phyloP scores from a whole-genome alignment of 1,140 invertebrate genomes.

The Hermatobates lingyangjiaoensis region DNA sequence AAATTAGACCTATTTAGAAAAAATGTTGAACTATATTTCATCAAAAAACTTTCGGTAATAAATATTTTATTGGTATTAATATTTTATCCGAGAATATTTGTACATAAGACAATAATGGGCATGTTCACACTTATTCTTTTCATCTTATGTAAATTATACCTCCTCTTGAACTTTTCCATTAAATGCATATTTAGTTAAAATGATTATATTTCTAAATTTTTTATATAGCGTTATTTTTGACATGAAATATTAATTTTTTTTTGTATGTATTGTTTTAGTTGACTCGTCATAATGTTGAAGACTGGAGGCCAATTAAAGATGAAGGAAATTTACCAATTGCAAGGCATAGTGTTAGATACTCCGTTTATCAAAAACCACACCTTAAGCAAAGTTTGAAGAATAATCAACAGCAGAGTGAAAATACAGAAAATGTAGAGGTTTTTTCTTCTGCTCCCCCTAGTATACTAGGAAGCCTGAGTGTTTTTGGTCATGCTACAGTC shows the following conservation, averaged over 20 bases:
- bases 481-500: conserved; percentile 24
- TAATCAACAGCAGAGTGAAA: conserved; percentile 1
- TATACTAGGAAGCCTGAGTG: conserved; percentile 27
- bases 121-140: too few species aligned
- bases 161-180: too few species aligned
- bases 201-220: too few species aligned
- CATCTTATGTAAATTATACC: too few species aligned
- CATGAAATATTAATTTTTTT: background rate
- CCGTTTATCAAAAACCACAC: conserved; percentile 2
- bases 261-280: conserved; percentile 2
- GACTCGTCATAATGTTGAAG: conserved; percentile 6
- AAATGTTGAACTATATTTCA: too few species aligned
- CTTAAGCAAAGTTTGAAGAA: background rate
- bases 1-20: too few species aligned
- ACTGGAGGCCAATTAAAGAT: conserved; percentile 11
- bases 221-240: too few species aligned
- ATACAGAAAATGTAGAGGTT: conserved; percentile 17
- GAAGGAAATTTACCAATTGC: background rate
- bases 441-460: conserved; percentile 22
- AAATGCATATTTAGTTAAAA: too few species aligned
- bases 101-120: too few species aligned
- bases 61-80: too few species aligned
- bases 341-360: conserved; percentile 2
- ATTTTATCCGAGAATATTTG: too few species aligned
- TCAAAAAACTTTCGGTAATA: too few species aligned